Evolutionary conservation across 2,797 vertebrate genomes (phyloP).

Genomic region (Acanthopagrus latus): DNA sequence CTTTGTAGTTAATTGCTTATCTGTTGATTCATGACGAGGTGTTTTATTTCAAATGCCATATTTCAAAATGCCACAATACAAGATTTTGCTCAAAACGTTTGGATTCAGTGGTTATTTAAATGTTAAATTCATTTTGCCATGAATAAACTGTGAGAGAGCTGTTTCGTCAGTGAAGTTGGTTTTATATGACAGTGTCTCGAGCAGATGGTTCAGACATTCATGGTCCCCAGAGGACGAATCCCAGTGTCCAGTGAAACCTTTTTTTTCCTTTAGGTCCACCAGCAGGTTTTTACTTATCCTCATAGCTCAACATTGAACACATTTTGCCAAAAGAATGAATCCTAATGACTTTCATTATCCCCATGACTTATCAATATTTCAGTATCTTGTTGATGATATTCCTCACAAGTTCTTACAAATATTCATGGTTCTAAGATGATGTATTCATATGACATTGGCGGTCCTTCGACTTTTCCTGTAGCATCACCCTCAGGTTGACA

Average conservation of each 20-base stretch:
- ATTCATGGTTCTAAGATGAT: not conserved
- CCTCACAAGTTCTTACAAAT: not conserved
- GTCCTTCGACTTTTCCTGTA: not conserved
- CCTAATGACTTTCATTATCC: not conserved
- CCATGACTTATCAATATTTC: not conserved
- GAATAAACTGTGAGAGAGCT: conserved; percentile 9
- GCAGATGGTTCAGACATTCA: not conserved
- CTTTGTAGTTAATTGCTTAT: conserved; percentile 45
- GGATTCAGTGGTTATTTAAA: conserved; percentile 42
- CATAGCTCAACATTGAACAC: too few species aligned
- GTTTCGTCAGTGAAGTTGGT: conserved; percentile 1
- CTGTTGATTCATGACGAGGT: conserved; percentile 42
- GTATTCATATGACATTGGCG: not conserved
- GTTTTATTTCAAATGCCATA: conserved; percentile 50
- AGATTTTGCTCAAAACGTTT: conserved; percentile 50
- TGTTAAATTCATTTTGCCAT: conserved; percentile 11
- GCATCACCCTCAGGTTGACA: too few species aligned
- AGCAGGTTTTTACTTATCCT: too few species aligned
- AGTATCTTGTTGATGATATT: not conserved
- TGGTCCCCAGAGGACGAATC: not conserved
- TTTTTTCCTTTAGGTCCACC: not conserved
- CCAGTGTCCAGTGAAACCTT: not conserved
- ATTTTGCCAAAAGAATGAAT: not conserved
- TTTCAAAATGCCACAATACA: conserved; percentile 67
- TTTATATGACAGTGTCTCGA: not conserved